Evolutionary conservation across 2,797 vertebrate genomes (phyloP), one percentile per base, ranked within the genome.

Genomic region (Petrocephalus sullivani): DNA sequence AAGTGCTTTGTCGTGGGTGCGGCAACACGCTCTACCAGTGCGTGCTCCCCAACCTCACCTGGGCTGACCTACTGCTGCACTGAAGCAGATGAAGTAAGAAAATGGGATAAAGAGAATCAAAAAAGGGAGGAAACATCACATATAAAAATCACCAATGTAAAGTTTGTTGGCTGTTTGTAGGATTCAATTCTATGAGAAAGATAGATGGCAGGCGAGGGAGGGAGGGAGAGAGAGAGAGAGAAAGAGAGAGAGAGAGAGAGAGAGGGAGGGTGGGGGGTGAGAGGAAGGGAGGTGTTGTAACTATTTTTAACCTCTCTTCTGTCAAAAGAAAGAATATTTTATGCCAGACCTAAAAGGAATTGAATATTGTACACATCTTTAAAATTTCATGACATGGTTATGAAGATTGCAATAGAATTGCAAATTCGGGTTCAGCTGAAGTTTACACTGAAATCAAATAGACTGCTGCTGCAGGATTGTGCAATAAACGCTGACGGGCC

Each of bases 371-470:
- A 85, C 83, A 88, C 87, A 84, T 71, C 87, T 88, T 88, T 85
- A 88, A 88, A 86, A 88, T 86, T 88, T 88, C 88, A 88, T 86
- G 88, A 88, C 51, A 85, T 23, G 64, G 83, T 86, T 88, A 86
- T 86, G 83, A 84, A 78, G 64, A 88, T 88, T 88, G 85, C 83
- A 75, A 88, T 71, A 86, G 88, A 88, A 88, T 86, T 88, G 88
- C 88, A 88, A 88, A 86, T 88, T 86, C n/a, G 88, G 83, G 88
- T 88, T 88, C 88, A 88, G 61, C 88, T 86, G 61, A 86, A 88
- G 88, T 88, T 88, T 88, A 88, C 37, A 75, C 67, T 86, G 61
- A 86, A 86, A 88, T 86, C 61, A 86, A 57, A 88, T 64, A 23
- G 83, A 33, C 64, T 88, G 81, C 88, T 85, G 28, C 83, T 41